These are phyloP conservation scores for Epicampocera succincta DNA, from an alignment of 2,888 invertebrate genomes.

Conservation along the genomic window DNA sequence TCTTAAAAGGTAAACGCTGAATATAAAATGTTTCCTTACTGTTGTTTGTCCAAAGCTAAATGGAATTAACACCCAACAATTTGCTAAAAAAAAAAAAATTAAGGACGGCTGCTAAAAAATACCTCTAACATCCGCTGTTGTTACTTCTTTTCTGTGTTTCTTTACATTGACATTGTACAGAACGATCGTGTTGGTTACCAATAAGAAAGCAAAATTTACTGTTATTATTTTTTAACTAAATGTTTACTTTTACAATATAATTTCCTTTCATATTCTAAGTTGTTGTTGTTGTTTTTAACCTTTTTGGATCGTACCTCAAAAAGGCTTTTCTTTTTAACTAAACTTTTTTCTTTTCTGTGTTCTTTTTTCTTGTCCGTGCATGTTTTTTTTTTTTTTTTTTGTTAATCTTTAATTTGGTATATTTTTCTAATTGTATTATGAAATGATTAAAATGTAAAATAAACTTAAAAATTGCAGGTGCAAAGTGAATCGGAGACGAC, in stretches of 20 bases:
- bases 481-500: constrained; percentile 86
- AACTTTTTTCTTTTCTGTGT: constrained; percentile 43
- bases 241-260: constrained; percentile 51
- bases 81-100: constrained; percentile 21
- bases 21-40: constrained; percentile 57
- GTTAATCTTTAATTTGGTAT: constrained; percentile 31
- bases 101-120: constrained; percentile 50
- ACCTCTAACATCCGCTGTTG: constrained; percentile 59
- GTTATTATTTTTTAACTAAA: constrained; percentile 38
- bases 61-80: constrained; percentile 57
- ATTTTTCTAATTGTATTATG: constrained; percentile 16
- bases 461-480: constrained; percentile 82
- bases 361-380: constrained; percentile 37
- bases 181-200: background rate
- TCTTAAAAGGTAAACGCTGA: constrained; percentile 79
- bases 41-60: constrained; percentile 63
- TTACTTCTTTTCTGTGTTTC: constrained; percentile 20
- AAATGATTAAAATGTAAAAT: constrained; percentile 14
- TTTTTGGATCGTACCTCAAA: constrained; percentile 82
- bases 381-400: constrained; percentile 47
- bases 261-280: too few species aligned
- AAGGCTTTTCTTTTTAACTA: constrained; percentile 73
- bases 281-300: constrained; percentile 73
- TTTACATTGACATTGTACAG: constrained; percentile 2
- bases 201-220: background rate